These are phyloP conservation scores for Enteromius treurensis DNA, from an alignment of 2,797 vertebrate species.

Conservation along the genomic window DNA sequence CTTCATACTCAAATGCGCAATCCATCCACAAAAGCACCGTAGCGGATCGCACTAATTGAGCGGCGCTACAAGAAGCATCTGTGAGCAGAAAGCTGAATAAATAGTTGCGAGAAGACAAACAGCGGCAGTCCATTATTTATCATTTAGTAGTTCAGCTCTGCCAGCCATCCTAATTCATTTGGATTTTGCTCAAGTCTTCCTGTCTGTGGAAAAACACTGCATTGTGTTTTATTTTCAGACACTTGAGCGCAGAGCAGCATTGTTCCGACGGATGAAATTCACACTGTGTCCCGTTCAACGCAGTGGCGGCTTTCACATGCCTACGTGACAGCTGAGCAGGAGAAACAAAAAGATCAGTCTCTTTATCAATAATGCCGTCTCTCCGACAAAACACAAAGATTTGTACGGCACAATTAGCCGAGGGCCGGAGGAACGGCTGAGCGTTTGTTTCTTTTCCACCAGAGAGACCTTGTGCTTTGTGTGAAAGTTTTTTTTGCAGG, in stretches of 20 bases:
- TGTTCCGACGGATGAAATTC: neutral
- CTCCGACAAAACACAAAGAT: neutral
- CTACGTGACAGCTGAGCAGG: neutral
- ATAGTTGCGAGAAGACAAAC: conserved; percentile 60
- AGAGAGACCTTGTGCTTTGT: conserved; percentile 22
- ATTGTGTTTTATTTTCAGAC: conserved; percentile 39
- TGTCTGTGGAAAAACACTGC: conserved; percentile 18
- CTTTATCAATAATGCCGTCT: neutral
- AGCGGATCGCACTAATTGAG: conserved; percentile 73
- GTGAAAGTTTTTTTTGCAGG: neutral
- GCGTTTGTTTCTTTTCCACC: conserved; percentile 19
- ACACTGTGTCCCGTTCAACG: neutral
- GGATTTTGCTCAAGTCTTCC: conserved; percentile 20
- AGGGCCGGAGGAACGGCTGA: neutral
- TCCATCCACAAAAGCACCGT: conserved; percentile 61
- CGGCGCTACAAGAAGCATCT: conserved; percentile 71
- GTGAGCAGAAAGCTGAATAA: conserved; percentile 70
- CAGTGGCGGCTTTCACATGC: conserved; percentile 1
- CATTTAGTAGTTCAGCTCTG: conserved; percentile 54
- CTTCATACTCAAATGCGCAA: conserved; percentile 73
- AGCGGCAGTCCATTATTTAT: conserved; percentile 58
- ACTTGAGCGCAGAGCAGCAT: conserved; percentile 1
- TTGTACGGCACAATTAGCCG: neutral
- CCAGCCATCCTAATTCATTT: conserved; percentile 41
- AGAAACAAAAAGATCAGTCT: conserved; percentile 17